phyloP scores from a whole-genome alignment of 1,140 invertebrate genomes.

The Cepaea nemoralis region DNA sequence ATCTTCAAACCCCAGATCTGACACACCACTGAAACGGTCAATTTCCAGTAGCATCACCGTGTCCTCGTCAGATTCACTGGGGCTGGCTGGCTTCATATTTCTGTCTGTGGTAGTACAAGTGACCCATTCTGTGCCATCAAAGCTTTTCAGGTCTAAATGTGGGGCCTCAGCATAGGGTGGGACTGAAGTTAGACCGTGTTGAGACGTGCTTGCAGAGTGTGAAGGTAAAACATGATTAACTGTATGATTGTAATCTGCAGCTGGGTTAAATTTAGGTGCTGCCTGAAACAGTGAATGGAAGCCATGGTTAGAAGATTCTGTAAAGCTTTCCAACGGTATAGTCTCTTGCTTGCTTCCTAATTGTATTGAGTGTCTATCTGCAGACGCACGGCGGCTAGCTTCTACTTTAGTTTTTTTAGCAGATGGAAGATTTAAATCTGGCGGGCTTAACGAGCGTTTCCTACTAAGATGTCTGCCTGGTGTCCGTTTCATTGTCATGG shows the following conservation, averaged over 20 bases:
- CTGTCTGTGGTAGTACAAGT: conserved; percentile 29
- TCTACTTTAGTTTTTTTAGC: conserved; percentile 8
- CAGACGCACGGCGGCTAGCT: not conserved
- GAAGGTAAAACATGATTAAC: too few relatives aligned
- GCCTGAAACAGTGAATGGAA: not conserved
- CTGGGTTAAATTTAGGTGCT: not conserved
- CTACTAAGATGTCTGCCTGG: not conserved
- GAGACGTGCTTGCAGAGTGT: not conserved
- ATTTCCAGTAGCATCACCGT: not conserved
- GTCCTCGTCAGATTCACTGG: too few relatives aligned
- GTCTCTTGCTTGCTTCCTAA: not conserved
- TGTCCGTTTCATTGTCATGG: not conserved
- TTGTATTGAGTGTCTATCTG: not conserved
- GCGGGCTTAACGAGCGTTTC: not conserved
- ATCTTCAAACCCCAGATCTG: conserved; percentile 17
- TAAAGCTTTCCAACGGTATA: not conserved
- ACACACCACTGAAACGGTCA: conserved; percentile 1
- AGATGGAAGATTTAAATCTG: not conserved
- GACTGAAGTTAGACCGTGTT: conserved; percentile 11
- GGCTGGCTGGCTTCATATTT: conserved; percentile 12
- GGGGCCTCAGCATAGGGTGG: conserved; percentile 18
- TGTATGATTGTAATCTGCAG: not conserved
- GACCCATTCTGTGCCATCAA: not conserved
- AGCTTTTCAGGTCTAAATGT: conserved; percentile 38
- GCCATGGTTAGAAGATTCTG: not conserved